Percentiles rank a stretch among this genome's conserved stretches.
Evolutionary conservation across 2,797 vertebrate species (phyloP).

Genomic region (Phrynocephalus forsythii): DNA sequence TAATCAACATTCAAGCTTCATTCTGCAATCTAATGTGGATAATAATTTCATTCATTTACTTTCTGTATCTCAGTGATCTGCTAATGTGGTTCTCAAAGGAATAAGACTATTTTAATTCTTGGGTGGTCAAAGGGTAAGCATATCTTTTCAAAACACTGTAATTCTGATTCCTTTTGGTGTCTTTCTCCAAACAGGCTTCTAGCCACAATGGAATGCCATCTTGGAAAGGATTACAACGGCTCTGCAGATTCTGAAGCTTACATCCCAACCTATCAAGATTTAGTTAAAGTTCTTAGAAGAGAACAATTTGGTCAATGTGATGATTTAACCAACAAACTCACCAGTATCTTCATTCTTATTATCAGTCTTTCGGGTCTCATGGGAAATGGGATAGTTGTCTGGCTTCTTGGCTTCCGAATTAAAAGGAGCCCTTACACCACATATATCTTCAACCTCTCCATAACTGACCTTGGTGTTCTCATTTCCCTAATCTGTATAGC

Average conservation of each 20-base stretch:
- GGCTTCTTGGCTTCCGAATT: conserved; percentile 42
- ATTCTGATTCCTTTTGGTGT: not conserved
- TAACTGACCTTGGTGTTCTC: conserved; percentile 52
- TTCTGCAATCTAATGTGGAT: no score
- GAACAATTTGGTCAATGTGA: not conserved
- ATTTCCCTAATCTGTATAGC: conserved; percentile 17
- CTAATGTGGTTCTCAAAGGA: no score
- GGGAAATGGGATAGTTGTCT: conserved; percentile 65
- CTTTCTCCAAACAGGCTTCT: not conserved
- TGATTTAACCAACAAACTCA: no score
- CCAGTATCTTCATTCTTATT: not conserved
- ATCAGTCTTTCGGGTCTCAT: conserved; percentile 52
- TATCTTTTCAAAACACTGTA: not conserved
- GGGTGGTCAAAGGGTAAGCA: no score
- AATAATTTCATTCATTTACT: no score
- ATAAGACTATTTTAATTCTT: no score
- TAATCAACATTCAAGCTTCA: no score
- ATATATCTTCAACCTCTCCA: conserved; percentile 9
- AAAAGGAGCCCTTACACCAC: conserved; percentile 1
- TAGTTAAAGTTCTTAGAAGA: no score
- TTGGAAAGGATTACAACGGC: not conserved
- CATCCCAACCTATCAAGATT: not conserved
- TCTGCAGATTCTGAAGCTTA: not conserved
- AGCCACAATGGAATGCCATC: no score
- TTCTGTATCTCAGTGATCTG: no score